Evolutionary conservation across 1,140 invertebrate species (phyloP).

Genomic region (Drosophila subpulchrella): DNA sequence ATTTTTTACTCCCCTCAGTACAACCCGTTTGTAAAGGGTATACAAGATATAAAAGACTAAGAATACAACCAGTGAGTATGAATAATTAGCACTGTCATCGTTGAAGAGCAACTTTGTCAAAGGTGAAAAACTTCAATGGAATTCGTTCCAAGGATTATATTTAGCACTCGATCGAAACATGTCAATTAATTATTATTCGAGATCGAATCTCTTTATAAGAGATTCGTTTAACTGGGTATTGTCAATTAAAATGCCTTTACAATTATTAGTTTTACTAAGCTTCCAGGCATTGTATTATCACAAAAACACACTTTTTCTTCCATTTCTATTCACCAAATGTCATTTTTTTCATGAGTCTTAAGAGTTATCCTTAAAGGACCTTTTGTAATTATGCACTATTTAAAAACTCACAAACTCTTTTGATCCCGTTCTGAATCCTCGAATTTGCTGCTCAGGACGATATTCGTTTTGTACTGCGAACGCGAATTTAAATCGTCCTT

Average conservation of each 20-base stretch:
- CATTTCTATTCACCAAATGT: background rate
- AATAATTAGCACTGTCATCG: constrained; percentile 38
- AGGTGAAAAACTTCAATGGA: constrained; percentile 12
- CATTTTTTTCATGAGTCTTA: background rate
- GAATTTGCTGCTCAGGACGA: constrained; percentile 58
- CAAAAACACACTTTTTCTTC: background rate
- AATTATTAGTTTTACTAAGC: background rate
- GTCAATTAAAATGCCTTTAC: background rate
- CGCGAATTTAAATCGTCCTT: constrained; percentile 63
- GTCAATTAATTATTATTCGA: constrained; percentile 9
- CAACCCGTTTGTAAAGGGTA: background rate
- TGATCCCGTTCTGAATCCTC: constrained; percentile 39
- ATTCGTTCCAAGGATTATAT: constrained; percentile 8
- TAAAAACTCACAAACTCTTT: constrained; percentile 67
- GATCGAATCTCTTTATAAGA: background rate
- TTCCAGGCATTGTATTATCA: background rate
- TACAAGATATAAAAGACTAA: background rate
- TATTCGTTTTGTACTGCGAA: constrained; percentile 72
- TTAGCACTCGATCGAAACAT: constrained; percentile 8
- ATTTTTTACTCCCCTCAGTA: background rate
- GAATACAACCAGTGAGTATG: background rate
- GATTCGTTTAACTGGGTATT: background rate
- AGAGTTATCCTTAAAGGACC: background rate
- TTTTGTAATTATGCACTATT: background rate
- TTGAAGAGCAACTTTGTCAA: constrained; percentile 14